phyloP scores from a whole-genome alignment of 1,140 invertebrate species.

The Portunus trituberculatus region DNA sequence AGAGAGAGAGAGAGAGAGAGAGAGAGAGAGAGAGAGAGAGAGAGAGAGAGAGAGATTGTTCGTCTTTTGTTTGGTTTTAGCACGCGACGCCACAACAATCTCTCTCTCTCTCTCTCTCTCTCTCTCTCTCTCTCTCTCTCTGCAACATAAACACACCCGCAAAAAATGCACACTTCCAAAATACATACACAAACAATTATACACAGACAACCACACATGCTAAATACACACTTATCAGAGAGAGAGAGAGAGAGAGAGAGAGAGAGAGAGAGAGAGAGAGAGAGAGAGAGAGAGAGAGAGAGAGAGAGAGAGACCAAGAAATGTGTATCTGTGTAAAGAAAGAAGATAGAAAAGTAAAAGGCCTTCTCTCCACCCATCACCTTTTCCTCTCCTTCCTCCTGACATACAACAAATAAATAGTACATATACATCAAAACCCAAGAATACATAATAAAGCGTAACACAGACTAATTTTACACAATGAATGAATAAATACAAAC shows the following conservation, averaged over 20 bases:
- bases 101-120: too few species aligned
- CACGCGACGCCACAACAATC: neutral
- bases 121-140: too few species aligned
- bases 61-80: neutral
- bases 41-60: neutral
- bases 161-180: slow-evolving; percentile 7
- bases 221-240: neutral
- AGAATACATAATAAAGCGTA: neutral
- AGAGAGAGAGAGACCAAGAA: neutral
- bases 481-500: too few species aligned
- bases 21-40: too few species aligned
- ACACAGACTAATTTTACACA: too few species aligned
- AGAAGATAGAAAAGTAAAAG: too few species aligned
- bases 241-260: neutral
- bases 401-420: neutral
- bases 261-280: neutral
- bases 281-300: slow-evolving; percentile 38
- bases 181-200: neutral
- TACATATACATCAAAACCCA: too few species aligned
- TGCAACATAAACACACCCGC: slow-evolving; percentile 3
- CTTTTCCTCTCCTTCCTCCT: too few species aligned
- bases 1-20: neutral
- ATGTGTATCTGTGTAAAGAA: too few species aligned
- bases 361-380: too few species aligned
- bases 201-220: slow-evolving; percentile 5